Evolutionary conservation across 2,113 vertebrate species (phyloP), one percentile per base, ranked within the genome.

Genomic region (Echinops telfairi): DNA sequence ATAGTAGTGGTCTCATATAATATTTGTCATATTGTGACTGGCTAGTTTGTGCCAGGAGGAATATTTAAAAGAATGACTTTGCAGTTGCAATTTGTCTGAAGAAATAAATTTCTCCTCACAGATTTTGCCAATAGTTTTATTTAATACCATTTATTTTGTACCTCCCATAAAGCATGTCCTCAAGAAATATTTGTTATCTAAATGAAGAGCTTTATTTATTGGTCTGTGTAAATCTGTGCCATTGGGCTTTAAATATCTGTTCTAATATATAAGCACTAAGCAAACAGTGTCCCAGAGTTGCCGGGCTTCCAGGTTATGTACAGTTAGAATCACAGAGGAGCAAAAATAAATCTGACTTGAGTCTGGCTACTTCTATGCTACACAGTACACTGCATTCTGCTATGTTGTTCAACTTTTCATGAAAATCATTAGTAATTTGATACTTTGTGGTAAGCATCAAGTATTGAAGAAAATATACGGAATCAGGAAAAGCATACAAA

Each of bases 141-240:
- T 93, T 38, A 75, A 86, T 10, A 1, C 83, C 62, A 79, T 94
- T 90, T 87, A 58, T 47, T 79, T 92, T 78, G 29, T 81, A n/a
- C 38, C 47, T 90, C 38, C 70, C 12, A 53, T n/a, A 89, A 70
- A 82, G 76, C 10, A 20, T 31, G 43, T 14, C 10, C 22, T 79
- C 57, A 47, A 2, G 62, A 58, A 40, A 60, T 79, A 80, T 25
- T 64, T 88, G 43, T 76, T 22, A 16, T 71, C 60, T 58, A 86
- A 88, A 81, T 0, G n/a, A 68, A 88, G 23, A 76, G 38, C 33
- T 73, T 57, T 64, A 33, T 62, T 27, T 64, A 73, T 70, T 33
- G 23, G 16, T 58, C 81, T 29, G 78, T 85, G 15, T 53, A 88
- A 77, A 36, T 19, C 29, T 64, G 29, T 2, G 57, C 10, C 33